Evolutionary conservation across 2,888 invertebrate species (phyloP).

Genomic region (Zele albiditarsus): DNA sequence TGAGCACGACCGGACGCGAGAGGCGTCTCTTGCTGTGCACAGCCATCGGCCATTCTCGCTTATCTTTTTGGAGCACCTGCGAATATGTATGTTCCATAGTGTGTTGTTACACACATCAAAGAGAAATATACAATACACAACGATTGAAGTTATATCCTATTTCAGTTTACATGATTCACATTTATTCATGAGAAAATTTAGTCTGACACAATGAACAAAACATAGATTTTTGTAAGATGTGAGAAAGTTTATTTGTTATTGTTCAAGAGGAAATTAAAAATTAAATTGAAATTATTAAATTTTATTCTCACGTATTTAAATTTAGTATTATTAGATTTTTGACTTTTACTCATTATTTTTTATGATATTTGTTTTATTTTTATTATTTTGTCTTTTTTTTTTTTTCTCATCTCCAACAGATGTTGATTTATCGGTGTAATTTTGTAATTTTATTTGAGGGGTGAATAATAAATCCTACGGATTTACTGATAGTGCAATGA

Average conservation of each 20-base stretch:
- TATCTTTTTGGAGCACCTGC: constrained; percentile 63
- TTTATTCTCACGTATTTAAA: too few species aligned
- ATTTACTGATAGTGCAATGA: too few species aligned
- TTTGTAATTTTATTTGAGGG: too few species aligned
- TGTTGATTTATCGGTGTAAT: too few species aligned
- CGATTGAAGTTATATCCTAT: constrained; percentile 12
- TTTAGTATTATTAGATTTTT: too few species aligned
- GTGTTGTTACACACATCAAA: constrained; percentile 7
- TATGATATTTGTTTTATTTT: neutral
- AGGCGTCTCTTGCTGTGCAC: constrained; percentile 30
- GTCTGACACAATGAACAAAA: neutral
- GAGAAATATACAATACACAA: constrained; percentile 5
- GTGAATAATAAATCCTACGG: too few species aligned
- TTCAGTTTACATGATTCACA: neutral
- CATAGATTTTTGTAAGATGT: neutral
- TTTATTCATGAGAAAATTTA: neutral
- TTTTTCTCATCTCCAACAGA: too few species aligned
- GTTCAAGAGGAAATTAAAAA: too few species aligned
- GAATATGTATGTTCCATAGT: constrained; percentile 36
- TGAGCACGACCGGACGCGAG: constrained; percentile 39
- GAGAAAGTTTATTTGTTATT: neutral
- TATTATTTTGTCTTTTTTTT: too few species aligned
- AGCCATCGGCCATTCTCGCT: constrained; percentile 52
- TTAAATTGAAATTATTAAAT: too few species aligned
- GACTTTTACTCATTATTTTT: neutral